A percentile compares a stretch with the other conserved stretches of the same genome.
phyloP scores from a whole-genome alignment of 2,113 vertebrate genomes.

The Zosterops pallidus region DNA sequence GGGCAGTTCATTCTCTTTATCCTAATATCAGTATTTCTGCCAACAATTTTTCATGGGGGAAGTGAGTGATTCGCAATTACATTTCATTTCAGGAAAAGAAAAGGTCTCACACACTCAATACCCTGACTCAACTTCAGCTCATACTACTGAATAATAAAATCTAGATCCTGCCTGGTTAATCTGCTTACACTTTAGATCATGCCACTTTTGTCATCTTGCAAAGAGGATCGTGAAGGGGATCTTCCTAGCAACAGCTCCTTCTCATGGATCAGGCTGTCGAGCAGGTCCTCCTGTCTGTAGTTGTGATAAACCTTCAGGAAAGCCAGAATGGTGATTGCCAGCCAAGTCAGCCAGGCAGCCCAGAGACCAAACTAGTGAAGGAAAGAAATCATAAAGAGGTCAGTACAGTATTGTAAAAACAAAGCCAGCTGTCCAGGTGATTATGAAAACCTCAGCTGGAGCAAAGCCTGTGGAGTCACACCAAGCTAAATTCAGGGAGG shows the following conservation, averaged over 20 bases:
- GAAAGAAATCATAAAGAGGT: neutral
- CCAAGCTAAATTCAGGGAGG: neutral
- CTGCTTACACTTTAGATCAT: conserved; percentile 79
- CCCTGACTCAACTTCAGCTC: conserved; percentile 1
- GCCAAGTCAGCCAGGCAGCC: conserved; percentile 95
- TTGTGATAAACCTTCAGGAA: conserved; percentile 96
- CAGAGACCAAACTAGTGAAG: conserved; percentile 89
- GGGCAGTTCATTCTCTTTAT: neutral
- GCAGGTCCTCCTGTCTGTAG: conserved; percentile 92
- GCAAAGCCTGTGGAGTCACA: neutral
- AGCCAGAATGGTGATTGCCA: conserved; percentile 88
- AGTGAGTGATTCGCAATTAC: neutral
- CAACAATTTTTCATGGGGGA: neutral
- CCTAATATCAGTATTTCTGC: neutral
- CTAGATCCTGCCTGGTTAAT: conserved; percentile 11
- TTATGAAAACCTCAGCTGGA: neutral
- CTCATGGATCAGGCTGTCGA: conserved; percentile 93
- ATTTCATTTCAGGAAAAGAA: neutral
- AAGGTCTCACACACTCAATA: neutral
- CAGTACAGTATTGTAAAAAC: neutral
- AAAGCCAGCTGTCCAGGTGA: neutral
- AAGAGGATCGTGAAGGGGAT: conserved; percentile 76
- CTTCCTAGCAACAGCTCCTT: conserved; percentile 92
- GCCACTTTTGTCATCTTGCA: conserved; percentile 83
- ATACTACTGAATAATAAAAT: conserved; percentile 2